Evolutionary conservation across 2,888 invertebrate species (phyloP).

Genomic region (Drosophila algonquin): DNA sequence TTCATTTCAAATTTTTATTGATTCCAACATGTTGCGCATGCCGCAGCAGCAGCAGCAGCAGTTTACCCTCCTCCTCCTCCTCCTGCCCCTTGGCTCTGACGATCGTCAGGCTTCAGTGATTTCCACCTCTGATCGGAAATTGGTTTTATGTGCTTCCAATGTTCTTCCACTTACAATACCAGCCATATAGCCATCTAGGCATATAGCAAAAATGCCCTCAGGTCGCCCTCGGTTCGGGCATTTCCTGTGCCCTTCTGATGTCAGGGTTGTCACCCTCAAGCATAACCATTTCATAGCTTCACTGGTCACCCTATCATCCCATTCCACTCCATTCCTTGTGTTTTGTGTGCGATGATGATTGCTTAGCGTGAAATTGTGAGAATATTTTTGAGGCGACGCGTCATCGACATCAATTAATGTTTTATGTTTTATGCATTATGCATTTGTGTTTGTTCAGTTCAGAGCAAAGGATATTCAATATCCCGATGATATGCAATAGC

Average conservation of each 20-base stretch:
- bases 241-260: constrained; percentile 58
- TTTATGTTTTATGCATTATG: constrained; percentile 49
- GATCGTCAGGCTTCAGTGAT: constrained; percentile 22
- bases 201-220: background rate
- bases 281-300: constrained; percentile 67
- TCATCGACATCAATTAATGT: constrained; percentile 59
- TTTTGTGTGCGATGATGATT: constrained; percentile 52
- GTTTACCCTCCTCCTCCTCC: constrained; percentile 2
- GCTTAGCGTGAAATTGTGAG: constrained; percentile 77
- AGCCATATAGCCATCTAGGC: background rate
- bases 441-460: constrained; percentile 37
- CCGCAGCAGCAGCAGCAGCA: constrained; percentile 24
- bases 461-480: constrained; percentile 65
- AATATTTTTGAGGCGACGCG: constrained; percentile 47
- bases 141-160: constrained; percentile 68
- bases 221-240: constrained; percentile 32
- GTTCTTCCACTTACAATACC: constrained; percentile 43
- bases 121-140: constrained; percentile 76
- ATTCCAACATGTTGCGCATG: constrained; percentile 78
- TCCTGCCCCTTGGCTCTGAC: background rate
- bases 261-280: background rate
- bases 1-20: constrained; percentile 75
- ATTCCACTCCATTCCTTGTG: background rate
- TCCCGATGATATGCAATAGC: constrained; percentile 70
- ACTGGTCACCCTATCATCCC: constrained; percentile 66